phyloP scores from a whole-genome alignment of 2,113 vertebrate genomes.

The Petroica traversi region DNA sequence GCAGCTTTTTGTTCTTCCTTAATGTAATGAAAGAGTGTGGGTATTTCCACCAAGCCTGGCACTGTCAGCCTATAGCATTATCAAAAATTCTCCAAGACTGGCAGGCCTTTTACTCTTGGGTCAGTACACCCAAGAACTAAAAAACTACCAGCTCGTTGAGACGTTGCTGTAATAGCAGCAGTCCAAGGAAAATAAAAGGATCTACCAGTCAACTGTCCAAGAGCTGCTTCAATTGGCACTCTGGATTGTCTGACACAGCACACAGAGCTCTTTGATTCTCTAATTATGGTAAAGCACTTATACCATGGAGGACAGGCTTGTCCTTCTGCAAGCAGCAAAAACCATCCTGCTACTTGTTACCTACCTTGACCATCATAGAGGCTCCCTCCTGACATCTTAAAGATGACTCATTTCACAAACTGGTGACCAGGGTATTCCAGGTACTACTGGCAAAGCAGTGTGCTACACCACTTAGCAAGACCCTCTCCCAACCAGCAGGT shows the following conservation, averaged over 20 bases:
- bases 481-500: background rate
- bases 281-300: background rate
- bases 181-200: background rate
- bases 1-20: background rate
- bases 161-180: background rate
- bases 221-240: background rate
- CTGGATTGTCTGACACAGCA: background rate
- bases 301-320: background rate
- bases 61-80: background rate
- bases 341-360: background rate
- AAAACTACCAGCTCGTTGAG: background rate
- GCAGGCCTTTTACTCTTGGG: background rate
- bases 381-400: background rate
- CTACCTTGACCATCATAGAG: background rate
- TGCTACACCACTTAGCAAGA: background rate
- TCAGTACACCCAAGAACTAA: background rate
- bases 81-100: background rate
- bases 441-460: background rate
- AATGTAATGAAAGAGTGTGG: background rate
- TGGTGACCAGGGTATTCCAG: background rate
- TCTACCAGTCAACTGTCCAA: background rate
- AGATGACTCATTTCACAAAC: background rate
- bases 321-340: background rate
- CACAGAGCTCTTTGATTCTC: background rate
- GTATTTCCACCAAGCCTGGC: background rate